Evolutionary conservation across 1,140 invertebrate species (phyloP), one percentile per base, ranked within the genome.

Genomic region (Stegodyphus mimosarum): DNA sequence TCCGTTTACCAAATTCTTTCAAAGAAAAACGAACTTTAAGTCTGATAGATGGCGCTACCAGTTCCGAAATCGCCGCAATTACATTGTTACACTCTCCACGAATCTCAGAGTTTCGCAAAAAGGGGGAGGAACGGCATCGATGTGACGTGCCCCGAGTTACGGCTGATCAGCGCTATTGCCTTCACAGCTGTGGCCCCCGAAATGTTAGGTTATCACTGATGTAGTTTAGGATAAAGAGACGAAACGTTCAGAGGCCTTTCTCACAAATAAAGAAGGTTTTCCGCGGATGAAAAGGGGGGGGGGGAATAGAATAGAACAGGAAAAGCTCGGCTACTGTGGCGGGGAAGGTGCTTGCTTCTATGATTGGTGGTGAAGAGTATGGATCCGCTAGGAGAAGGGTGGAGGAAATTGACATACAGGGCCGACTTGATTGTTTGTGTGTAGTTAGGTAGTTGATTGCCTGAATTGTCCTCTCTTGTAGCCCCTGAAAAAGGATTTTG

Each of bases 361-460:
- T 71, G 69, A 71, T 71, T 71, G 69, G 69, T 71, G 69, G 69
- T 71, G 69, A 10, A 10, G 48, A 50, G 18, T 49, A 50, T 71
- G 48, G 33, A 51, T 49, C 10, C 10, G 33, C 6, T 10, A 10
- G 69, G 33, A 50, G 33, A 11, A 49, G 11, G 60, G 60, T 33
- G 52, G 50, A 83, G 70, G 83, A 84, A 84, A 84, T 84, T 84
- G 83, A 84, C 83, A 71, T 76, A 84, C 71, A 69, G 70, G 64
- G 18, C 53, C 49, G 72, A 71, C 72, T 84, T 84, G 83, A 84
- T 84, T 84, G 83, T 76, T 84, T 84, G 83, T 67, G 80, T 71
- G 80, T 83, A 83, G 80, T 83, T 74, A 83, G 71, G 63, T 17
- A 17, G 67, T 64, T 86, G 83, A 86, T 86, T 86, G 75, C 52